A percentile compares a stretch with the other conserved stretches of the same genome.
Evolutionary conservation across 2,888 invertebrate species (phyloP).

Genomic region (Gymnocheta viridis): DNA sequence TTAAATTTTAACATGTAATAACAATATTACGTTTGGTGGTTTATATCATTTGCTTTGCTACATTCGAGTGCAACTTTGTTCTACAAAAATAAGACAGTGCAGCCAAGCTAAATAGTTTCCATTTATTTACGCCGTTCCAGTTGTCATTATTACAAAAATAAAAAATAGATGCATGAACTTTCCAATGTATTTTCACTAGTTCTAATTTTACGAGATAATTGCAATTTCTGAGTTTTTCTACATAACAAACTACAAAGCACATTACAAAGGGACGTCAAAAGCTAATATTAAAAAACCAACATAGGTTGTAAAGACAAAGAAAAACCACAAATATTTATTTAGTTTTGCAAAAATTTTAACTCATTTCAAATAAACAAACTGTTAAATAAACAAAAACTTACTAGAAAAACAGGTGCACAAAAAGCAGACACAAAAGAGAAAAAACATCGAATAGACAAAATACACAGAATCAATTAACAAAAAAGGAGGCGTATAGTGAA

Average conservation of each 20-base stretch:
- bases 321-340: constrained; percentile 3
- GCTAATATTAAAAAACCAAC: not conserved
- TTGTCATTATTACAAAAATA: constrained; percentile 54
- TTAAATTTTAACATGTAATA: no score
- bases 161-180: constrained; percentile 42
- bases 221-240: constrained; percentile 27
- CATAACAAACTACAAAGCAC: not conserved
- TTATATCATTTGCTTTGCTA: not conserved
- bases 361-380: constrained; percentile 45
- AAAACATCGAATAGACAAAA: constrained; percentile 40
- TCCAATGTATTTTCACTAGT: constrained; percentile 49
- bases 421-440: constrained; percentile 34
- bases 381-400: constrained; percentile 39
- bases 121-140: constrained; percentile 32
- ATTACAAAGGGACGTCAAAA: not conserved
- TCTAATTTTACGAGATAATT: constrained; percentile 56
- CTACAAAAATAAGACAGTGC: not conserved
- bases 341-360: not conserved
- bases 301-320: not conserved
- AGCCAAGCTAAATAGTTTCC: constrained; percentile 13
- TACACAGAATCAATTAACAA: constrained; percentile 28
- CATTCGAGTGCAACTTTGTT: not conserved
- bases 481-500: constrained; percentile 59
- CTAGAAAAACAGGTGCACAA: constrained; percentile 64
- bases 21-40: no score